Base-by-base conservation (phyloP, 2,797 vertebrate species). In the Arremon brunneinucha region DNA sequence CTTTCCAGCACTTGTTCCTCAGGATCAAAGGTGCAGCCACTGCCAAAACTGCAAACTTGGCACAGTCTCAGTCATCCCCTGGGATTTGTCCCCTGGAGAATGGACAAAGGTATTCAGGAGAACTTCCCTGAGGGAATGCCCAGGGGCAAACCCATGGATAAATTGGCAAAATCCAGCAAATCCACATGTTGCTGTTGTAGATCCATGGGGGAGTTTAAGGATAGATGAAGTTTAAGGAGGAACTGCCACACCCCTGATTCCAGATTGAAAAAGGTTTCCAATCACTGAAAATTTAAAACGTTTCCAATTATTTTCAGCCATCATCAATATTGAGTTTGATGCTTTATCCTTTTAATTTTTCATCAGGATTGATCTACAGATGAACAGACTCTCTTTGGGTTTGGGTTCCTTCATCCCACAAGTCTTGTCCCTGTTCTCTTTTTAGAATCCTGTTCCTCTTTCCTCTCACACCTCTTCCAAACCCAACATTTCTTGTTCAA, bases 141-240 rank as follows among this genome's bases (percentile, higher is more conserved):
- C n/a, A 7, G n/a, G 62, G 62, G 12, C 4, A 43, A 56, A 21
- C 1, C 23, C 28, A 0, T 0, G 3, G 62, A 8, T 30, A 19
- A 83, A 83, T 26, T 1, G 7, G 7, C 27, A 64, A 63, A 87
- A 88, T 14, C 17, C 57, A 59, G 32, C 4, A 3, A 69, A 86
- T 34, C 24, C 56, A 3, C 3, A 0, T 15, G 71, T 11, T 79
- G n/a, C 35, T 39, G 2, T 12, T 30, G 14, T 21, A 46, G 41
- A 20, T 14, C 39, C 24, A 1, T 41, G 65, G 26, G 43, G 22
- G 1, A 8, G 9, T 17, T 17, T 57, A 35, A 57, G 55, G 55
- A 17, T 34, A 39, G 47, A 3, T 41, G 12, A 30, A 8, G 23
- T 23, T 83, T 62, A 44, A 86, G 34, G 41, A 86, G 34, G 50